A percentile compares a stretch with the other conserved stretches of the same genome.
Conservation (phyloP, 2,888 invertebrate genomes). For the Parnassius smintheus region DNA sequence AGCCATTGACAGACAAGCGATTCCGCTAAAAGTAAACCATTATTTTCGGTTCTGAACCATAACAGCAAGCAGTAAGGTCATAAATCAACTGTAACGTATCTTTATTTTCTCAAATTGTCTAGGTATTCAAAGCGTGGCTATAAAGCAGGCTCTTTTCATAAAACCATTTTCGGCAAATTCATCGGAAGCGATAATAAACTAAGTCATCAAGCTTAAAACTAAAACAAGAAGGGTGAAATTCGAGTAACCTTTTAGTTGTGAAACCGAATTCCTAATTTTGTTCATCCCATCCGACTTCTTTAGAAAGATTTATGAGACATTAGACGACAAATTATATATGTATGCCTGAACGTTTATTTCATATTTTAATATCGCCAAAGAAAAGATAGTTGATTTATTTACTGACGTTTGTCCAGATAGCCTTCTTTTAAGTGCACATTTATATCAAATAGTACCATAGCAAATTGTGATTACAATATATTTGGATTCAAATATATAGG, state of each 20-base stretch:
- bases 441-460: background rate
- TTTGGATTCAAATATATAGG: no score
- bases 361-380: slow-evolving; percentile 23
- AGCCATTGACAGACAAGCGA: slow-evolving; percentile 24
- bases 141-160: slow-evolving; percentile 31
- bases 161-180: slow-evolving; percentile 27
- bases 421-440: background rate
- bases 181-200: background rate
- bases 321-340: slow-evolving; percentile 28
- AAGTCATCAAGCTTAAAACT: background rate
- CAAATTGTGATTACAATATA: no score
- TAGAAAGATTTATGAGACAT: slow-evolving; percentile 27
- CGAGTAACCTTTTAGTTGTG: background rate
- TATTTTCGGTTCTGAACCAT: background rate
- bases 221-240: slow-evolving; percentile 7
- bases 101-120: slow-evolving; percentile 28
- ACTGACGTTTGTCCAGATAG: slow-evolving; percentile 1
- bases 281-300: slow-evolving; percentile 27
- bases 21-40: background rate
- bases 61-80: background rate
- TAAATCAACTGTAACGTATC: background rate
- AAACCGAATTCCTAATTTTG: background rate
- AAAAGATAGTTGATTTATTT: slow-evolving; percentile 15
- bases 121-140: slow-evolving; percentile 29
- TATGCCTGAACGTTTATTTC: slow-evolving; percentile 22